Base-by-base conservation (phyloP, 1,140 invertebrate genomes). In the Bombus vancouverensis region DNA sequence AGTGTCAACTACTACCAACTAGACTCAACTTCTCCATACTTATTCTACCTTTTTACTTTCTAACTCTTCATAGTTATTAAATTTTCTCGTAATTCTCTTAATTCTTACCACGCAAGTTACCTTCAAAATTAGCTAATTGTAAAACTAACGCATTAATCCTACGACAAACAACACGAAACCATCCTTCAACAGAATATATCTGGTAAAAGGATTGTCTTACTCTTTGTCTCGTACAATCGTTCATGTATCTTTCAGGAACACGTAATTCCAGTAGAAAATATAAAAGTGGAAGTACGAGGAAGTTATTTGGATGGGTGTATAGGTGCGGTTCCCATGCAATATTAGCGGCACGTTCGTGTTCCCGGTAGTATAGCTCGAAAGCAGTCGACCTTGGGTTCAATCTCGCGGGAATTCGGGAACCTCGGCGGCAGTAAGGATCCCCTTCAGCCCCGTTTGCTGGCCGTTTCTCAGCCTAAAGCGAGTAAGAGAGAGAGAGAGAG, bases 311-410 rank as follows among this genome's bases (percentile, higher is more conserved):
- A 47, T n/a, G 12, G 39, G 34, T 62, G 53, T 59, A 34, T 37
- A 62, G 44, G 28, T 65, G 42, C 34, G 65, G 34, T 34, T 77
- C 25, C 10, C 18, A 32, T 39, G 76, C 83, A 42, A 81, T 85
- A 85, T 81, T 81, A 85, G 71, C 83, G 44, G 78, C 47, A 81
- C 66, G 71, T 85, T 81, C 77, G 70, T 80, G 83, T 74, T 78
- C 42, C 42, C 39, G 66, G 10, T 53, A 57, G 81, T 68, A 28
- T 39, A 84, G 59, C 73, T 57, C 57, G 34, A 28, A 34, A 37
- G 73, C 78, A 15, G 73, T 68, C 81, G 86, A 84, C 86, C 86
- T 87, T 87, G 86, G 68, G 86, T 84, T 79, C 81, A 87, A 87
- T 87, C 75, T 84, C 81, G 74, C 75, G 75, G 82, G 86, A 87